Base-by-base conservation (phyloP, 2,797 vertebrate species). In the Limosa lapponica region DNA sequence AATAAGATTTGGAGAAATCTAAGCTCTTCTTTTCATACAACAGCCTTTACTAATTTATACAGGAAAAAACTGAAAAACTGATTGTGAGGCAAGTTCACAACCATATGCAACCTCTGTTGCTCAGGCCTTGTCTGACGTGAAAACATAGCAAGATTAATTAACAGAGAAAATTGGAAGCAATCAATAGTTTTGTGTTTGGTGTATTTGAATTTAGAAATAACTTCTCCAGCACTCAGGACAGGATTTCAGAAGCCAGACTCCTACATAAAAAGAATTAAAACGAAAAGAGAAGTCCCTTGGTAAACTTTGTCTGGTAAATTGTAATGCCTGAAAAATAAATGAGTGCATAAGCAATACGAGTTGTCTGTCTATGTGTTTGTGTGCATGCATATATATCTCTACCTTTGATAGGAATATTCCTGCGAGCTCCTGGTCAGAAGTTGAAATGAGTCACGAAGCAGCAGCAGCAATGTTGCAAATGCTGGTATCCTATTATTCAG, bases 361-460 rank as follows among this genome's bases (percentile, higher is more conserved):
- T 6, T 48, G 11, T 37, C 28, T 49, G 4, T 59, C 34, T 30
- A 2, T 36, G 16, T 15, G 16, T 64, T 17, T 80, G 11, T 3
- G 1, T 23, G 11, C 1, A 1, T 16, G 30, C 13, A 34, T 6
- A 20, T 32, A 43, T 13, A 36, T 22, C n/a, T n/a, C n/a, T n/a
- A 51, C 13, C 23, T 55, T 72, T 37, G 5, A 58, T 16, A 87
- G 66, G 32, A 71, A 41, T 65, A 65, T 23, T 72, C 46, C 62
- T 82, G 27, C 28, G 70, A 69, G 32, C 11, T 66, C 7, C 36
- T 54, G 6, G 6, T 24, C 19, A 5, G 55, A 51, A 44, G 8
- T 25, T n/a, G 39, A 83, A n/a, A 11, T 30, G 30, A 54, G 34
- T 48, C 25, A n/a, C 1, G 5, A 54, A 65, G 34, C 3, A 57